Evolutionary conservation across 2,888 invertebrate species (phyloP).

Genomic region (Endomychus coccineus): DNA sequence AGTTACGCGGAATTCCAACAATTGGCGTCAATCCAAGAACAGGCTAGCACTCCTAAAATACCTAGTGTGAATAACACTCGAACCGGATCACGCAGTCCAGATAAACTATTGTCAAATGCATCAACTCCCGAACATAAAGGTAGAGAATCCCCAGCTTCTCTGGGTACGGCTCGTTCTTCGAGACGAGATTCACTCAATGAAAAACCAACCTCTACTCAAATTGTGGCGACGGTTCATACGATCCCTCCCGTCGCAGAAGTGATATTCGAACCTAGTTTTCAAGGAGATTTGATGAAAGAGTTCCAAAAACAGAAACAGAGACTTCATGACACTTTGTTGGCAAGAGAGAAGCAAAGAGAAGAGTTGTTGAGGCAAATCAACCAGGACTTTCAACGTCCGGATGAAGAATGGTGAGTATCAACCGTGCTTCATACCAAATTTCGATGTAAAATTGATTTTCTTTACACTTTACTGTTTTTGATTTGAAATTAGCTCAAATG

Average conservation of each 20-base stretch:
- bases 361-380: conserved; percentile 47
- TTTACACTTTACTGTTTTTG: too few species aligned
- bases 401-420: too few species aligned
- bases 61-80: conserved; percentile 36
- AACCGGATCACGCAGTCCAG: conserved; percentile 48
- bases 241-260: conserved; percentile 11
- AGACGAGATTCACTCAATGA: conserved; percentile 57
- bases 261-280: conserved; percentile 45
- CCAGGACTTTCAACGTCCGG: too few species aligned
- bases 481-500: too few species aligned
- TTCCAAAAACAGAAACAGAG: conserved; percentile 73
- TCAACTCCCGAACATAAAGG: conserved; percentile 64
- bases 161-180: conserved; percentile 62
- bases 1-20: conserved; percentile 60
- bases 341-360: conserved; percentile 49
- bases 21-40: conserved; percentile 53
- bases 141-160: conserved; percentile 59
- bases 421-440: too few species aligned
- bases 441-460: too few species aligned
- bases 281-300: conserved; percentile 68
- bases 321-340: conserved; percentile 50
- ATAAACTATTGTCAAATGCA: conserved; percentile 47
- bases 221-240: conserved; percentile 7
- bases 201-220: conserved; percentile 37
- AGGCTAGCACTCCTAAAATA: conserved; percentile 39